Base-by-base conservation (phyloP, 2,113 vertebrate genomes). In the Channa argus region DNA sequence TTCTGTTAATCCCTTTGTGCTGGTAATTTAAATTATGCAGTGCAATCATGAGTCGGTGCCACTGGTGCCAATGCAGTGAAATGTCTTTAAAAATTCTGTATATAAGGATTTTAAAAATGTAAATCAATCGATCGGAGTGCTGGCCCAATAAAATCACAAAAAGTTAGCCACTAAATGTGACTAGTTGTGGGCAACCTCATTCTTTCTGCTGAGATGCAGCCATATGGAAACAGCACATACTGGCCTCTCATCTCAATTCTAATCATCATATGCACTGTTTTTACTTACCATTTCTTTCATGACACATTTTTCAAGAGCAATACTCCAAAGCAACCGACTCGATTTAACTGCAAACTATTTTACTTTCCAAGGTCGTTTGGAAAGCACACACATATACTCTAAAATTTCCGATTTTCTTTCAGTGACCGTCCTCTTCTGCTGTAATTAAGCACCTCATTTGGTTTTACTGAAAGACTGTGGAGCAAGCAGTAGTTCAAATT, bases 361-460 rank as follows among this genome's bases (percentile, higher is more conserved):
- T 36, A 8, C 15, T 51, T 74, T 59, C 53, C 44, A 60, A 9
- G 24, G 24, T 37, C 62, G 13, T 64, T 41, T 6, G 14, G 9
- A 46, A 11, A 52, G 34, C 41, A 47, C 11, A 12, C 5, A 0
- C 12, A 34, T 14, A 15, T 3, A 8, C n/a, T 46, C 54, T 61
- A 9, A 33, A 45, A 39, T 43, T 7, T 36, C n/a, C 45, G 2
- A 6, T 79, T 53, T 11, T 38, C 58, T 52, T 59, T 5, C 52
- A 59, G 34, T 71, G n/a, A 66, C 43, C 15, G 71, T 53, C 36
- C 43, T 66, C 76, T 53, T 52, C 36, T 10, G 41, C 33, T 8
- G 62, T 68, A 63, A 69, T 69, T 13, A 69, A 59, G 59, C 58
- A 58, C 59, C 33, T 69, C n/a, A 46, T 79, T 61, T 50, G 8